These are phyloP conservation scores for Ornithoptera priamus DNA, from an alignment of 2,888 invertebrate species.

Conservation along the genomic window DNA sequence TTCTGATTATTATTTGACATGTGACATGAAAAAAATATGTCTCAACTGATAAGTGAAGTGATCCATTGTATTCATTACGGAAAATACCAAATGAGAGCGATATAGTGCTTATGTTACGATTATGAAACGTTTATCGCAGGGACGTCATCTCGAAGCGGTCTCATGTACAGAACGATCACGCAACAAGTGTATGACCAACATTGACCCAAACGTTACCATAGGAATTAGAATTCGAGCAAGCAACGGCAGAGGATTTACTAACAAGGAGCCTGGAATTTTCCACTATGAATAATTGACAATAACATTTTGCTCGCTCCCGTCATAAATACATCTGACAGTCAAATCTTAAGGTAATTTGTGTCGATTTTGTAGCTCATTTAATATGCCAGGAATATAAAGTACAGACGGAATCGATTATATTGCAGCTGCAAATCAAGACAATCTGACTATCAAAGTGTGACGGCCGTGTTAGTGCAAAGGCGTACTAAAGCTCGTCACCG, in stretches of 20 bases:
- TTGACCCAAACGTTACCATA: conserved; percentile 10
- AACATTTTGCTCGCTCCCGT: conserved; percentile 48
- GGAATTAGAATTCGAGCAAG: conserved; percentile 18
- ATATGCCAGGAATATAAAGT: conserved; percentile 79
- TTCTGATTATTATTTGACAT: not conserved
- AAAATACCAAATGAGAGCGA: conserved; percentile 18
- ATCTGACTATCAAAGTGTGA: conserved; percentile 66
- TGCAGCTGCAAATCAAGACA: conserved; percentile 61
- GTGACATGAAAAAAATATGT: not conserved
- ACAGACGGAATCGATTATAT: conserved; percentile 54
- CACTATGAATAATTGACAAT: conserved; percentile 56
- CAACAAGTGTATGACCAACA: conserved; percentile 24
- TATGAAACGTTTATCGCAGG: conserved; percentile 12
- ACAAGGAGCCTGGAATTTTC: conserved; percentile 50
- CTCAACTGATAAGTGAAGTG: conserved; percentile 2
- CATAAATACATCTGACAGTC: conserved; percentile 77
- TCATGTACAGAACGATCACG: conserved; percentile 13
- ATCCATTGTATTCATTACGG: conserved; percentile 18
- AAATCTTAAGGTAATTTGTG: conserved; percentile 78
- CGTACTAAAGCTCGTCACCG: conserved; percentile 39
- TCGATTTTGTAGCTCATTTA: conserved; percentile 76
- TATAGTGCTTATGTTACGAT: conserved; percentile 18
- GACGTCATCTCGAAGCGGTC: not conserved
- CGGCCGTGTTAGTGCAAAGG: conserved; percentile 37
- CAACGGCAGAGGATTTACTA: conserved; percentile 18